Base-by-base conservation (phyloP, 2,113 vertebrate genomes). In the Corynorhinus townsendii region DNA sequence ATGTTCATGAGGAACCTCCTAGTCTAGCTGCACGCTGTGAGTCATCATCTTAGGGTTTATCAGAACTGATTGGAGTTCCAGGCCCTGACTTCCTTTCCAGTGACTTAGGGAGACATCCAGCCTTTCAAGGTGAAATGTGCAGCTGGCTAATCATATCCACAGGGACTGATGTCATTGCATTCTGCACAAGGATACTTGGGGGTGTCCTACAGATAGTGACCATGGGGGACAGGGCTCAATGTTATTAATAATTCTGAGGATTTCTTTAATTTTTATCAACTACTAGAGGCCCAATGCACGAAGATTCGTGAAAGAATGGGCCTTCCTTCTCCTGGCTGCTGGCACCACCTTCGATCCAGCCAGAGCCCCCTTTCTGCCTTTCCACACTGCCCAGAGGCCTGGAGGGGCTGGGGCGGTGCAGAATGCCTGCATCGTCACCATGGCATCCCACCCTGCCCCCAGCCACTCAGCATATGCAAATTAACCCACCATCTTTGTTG, bases 171-270 rank as follows among this genome's bases (percentile, higher is more conserved):
- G 2, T 43, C 28, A n/a, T 24, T 28, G 20, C 47, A 40, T 35
- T 33, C 47, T 38, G 38, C 2, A 52, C 62, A 30, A 12, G 20
- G 30, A 3, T 68, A 28, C 19, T 22, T 71, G 49, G 43, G 49
- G 14, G 69, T 59, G 22, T 4, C 52, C 8, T 20, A n/a, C 19
- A 43, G 52, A 33, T 40, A 7, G 15, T 26, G 22, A 68, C 28
- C n/a, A 19, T 0, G 0, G 0, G 43, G 28, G 5, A 7, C 5
- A 30, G 43, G n/a, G 28, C 38, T 89, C 40, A 64, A 33, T 81
- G 47, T 71, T 71, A n/a, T 79, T 90, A 64, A 35, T 64, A 80
- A 69, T 38, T 75, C 68, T 59, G 19, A 93, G 40, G 40, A 54
- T 72, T 69, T 73, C 59, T 87, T 82, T 56, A 30, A 14, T 22